Conservation (phyloP, 2,113 vertebrate genomes). For the Tursiops truncatus region DNA sequence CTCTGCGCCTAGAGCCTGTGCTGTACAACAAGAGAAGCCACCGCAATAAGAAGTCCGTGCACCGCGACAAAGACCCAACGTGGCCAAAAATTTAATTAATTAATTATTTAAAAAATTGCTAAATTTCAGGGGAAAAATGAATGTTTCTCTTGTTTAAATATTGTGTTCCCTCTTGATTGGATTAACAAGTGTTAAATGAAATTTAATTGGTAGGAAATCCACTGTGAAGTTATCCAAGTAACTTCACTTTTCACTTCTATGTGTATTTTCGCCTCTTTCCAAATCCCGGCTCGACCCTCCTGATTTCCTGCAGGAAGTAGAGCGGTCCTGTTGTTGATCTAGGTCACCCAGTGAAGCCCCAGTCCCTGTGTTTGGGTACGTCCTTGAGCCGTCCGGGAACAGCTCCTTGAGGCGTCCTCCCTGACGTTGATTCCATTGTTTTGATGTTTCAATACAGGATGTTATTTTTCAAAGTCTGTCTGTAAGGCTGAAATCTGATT, state of each 20-base stretch:
- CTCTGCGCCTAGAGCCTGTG: no score
- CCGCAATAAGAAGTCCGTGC: no score
- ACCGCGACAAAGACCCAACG: no score
- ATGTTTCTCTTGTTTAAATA: neutral
- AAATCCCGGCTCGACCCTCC: neutral
- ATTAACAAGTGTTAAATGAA: neutral
- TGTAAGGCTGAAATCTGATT: neutral
- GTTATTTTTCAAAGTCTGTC: neutral
- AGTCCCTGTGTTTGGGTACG: rapidly evolving
- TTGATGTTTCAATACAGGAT: neutral
- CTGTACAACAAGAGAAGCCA: no score
- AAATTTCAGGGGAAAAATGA: neutral
- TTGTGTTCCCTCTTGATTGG: neutral
- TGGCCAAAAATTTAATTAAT: no score
- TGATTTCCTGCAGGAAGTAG: neutral
- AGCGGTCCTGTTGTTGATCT: neutral
- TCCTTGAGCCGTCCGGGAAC: neutral
- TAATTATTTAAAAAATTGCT: neutral
- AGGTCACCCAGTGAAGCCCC: neutral
- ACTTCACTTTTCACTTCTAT: neutral
- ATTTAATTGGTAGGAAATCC: neutral
- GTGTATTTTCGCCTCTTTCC: neutral
- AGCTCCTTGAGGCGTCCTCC: neutral
- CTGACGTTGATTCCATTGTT: neutral
- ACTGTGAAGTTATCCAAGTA: neutral